These are phyloP conservation scores for Aphaenogaster floridana DNA, from an alignment of 1,140 invertebrate species.

Conservation along the genomic window DNA sequence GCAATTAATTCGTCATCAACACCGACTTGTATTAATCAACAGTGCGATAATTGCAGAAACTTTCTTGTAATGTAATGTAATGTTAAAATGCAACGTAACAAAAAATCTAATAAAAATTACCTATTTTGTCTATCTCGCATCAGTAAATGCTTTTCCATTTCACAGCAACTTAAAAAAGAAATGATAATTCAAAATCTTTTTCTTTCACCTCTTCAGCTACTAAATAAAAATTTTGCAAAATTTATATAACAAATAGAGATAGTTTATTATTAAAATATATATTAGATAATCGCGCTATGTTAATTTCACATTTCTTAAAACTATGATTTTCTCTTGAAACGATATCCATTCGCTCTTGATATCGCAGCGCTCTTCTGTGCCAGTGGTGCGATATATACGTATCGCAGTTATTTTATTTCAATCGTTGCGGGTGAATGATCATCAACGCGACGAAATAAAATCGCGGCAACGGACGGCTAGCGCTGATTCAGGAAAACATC, in stretches of 20 bases:
- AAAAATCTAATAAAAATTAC: neutral
- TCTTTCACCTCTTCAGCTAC: neutral
- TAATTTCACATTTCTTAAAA: neutral
- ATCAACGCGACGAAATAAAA: constrained; percentile 48
- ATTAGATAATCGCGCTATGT: neutral
- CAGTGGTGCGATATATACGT: constrained; percentile 28
- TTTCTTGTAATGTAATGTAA: neutral
- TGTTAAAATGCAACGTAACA: neutral
- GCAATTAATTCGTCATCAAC: constrained; percentile 7
- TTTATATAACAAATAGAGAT: neutral
- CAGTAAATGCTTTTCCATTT: neutral
- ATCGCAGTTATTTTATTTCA: constrained; percentile 40
- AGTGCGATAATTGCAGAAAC: neutral
- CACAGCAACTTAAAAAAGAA: neutral
- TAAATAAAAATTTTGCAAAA: neutral
- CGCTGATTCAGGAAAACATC: constrained; percentile 33
- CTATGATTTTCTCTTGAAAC: neutral
- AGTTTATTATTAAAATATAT: neutral
- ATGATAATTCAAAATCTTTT: neutral
- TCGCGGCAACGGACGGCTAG: neutral
- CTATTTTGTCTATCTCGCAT: neutral
- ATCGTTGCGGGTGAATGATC: constrained; percentile 42
- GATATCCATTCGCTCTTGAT: neutral
- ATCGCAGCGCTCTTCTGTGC: neutral
- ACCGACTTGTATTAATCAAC: neutral